Conservation (phyloP, 2,113 vertebrate genomes). For the Gallinago undulata region DNA sequence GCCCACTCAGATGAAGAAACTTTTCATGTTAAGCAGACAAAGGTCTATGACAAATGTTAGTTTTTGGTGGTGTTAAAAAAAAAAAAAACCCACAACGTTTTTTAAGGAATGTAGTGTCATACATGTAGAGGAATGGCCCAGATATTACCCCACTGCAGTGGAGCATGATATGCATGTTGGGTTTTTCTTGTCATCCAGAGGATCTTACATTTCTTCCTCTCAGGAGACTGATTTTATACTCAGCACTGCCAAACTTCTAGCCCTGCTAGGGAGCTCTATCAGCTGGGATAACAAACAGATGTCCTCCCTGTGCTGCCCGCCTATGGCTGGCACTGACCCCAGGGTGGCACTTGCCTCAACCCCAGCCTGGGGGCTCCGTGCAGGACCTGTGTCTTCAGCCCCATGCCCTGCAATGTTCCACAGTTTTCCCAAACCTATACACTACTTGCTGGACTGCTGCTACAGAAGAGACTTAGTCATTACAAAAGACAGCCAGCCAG, state of each 20-base stretch:
- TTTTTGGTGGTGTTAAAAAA: background rate
- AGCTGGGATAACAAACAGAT: background rate
- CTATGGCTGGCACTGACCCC: fast-evolving
- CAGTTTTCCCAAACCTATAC: background rate
- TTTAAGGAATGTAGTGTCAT: background rate
- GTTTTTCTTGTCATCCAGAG: background rate
- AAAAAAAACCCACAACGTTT: too few relatives aligned
- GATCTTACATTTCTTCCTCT: background rate
- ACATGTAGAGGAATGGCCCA: background rate
- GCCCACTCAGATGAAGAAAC: background rate
- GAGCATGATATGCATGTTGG: background rate
- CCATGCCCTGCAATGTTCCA: too few relatives aligned
- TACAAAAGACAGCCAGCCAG: background rate
- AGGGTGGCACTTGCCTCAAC: background rate
- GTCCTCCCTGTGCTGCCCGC: background rate
- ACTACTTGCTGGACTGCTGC: background rate
- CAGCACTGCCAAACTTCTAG: background rate
- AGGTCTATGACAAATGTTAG: background rate
- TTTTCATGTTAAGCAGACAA: background rate
- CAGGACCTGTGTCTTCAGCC: background rate
- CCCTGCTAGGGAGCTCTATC: fast-evolving
- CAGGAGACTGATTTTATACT: background rate
- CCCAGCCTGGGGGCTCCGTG: background rate
- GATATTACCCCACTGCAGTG: background rate
- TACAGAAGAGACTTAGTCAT: background rate